These are phyloP conservation scores for Bradysia coprophila DNA, from an alignment of 1,140 invertebrate genomes.

Conservation along the genomic window DNA sequence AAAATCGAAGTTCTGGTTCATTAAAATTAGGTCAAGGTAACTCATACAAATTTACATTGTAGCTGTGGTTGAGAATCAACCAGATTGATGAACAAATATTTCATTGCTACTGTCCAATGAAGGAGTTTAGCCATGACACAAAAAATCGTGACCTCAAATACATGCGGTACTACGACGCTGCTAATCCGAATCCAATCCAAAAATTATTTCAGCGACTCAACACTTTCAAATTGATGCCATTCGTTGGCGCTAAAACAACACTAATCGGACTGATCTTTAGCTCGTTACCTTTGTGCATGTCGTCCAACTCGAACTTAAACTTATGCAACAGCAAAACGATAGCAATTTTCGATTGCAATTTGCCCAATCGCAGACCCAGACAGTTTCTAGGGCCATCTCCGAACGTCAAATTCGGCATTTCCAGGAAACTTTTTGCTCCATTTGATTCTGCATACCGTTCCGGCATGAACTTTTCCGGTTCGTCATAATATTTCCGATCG, in stretches of 20 bases:
- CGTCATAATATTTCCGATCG: constrained; percentile 32
- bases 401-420: constrained; percentile 31
- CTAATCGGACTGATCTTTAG: not conserved
- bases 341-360: not conserved
- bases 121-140: no score
- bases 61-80: no score
- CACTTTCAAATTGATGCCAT: not conserved
- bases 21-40: no score
- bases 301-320: not conserved
- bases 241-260: not conserved
- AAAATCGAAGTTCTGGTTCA: no score
- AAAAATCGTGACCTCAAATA: no score
- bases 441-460: constrained; percentile 8
- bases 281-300: not conserved
- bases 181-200: no score
- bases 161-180: no score
- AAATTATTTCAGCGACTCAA: not conserved
- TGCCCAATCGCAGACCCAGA: not conserved
- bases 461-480: constrained; percentile 9
- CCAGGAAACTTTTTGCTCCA: constrained; percentile 12
- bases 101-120: no score
- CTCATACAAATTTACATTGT: no score
- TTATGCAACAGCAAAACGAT: not conserved
- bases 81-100: no score
- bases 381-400: constrained; percentile 45